Percentiles rank a stretch among this genome's conserved stretches.
These are phyloP conservation scores for Hydra vulgaris DNA, from an alignment of 30 jellyfish, hydroid and myxozoan species.

Conservation along the genomic window DNA sequence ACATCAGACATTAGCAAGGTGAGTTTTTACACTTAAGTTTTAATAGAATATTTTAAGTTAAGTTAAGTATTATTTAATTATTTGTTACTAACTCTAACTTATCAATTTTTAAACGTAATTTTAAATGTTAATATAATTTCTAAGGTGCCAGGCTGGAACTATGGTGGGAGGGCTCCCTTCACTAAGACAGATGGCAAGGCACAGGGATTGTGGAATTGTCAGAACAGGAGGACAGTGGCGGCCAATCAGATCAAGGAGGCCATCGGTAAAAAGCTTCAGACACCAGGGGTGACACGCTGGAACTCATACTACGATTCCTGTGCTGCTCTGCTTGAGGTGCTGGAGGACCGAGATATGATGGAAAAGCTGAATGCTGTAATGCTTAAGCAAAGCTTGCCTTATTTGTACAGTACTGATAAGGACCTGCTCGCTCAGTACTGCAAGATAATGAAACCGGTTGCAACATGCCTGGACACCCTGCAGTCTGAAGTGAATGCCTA, in stretches of 20 bases:
- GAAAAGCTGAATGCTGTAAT: background rate
- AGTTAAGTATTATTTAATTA: background rate
- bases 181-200: background rate
- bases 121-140: background rate
- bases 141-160: background rate
- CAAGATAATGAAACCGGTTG: background rate
- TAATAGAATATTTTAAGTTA: background rate
- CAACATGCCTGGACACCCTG: background rate
- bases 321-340: background rate
- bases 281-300: background rate
- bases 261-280: background rate
- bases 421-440: background rate
- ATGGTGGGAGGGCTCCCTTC: background rate
- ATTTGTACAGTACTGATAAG: background rate
- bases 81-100: background rate
- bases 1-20: constrained; percentile 5
- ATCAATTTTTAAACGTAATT: background rate
- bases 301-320: background rate
- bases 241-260: background rate
- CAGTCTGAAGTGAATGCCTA: background rate
- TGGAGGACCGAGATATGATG: background rate
- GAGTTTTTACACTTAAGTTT: background rate
- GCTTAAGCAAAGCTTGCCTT: background rate
- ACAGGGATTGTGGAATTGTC: background rate
- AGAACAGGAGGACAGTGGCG: background rate